phyloP scores from a whole-genome alignment of 2,888 invertebrate genomes.

The Drosophila subsilvestris region DNA sequence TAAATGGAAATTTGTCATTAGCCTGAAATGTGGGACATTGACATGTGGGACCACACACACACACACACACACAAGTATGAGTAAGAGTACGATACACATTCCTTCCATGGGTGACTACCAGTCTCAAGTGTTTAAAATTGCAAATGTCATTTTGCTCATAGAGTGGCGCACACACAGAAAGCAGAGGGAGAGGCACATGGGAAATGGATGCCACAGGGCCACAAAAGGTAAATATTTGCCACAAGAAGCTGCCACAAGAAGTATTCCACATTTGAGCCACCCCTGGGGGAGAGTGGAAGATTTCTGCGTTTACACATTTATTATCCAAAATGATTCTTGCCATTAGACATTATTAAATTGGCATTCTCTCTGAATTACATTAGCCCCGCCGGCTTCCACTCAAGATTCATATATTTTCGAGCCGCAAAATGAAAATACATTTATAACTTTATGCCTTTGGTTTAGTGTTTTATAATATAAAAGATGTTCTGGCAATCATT shows the following conservation, averaged over 20 bases:
- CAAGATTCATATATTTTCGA: background rate
- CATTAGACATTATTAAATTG: conserved; percentile 82
- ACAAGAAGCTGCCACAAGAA: conserved; percentile 52
- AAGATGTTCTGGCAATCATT: too few relatives aligned
- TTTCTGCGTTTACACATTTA: conserved; percentile 71
- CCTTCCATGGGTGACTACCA: conserved; percentile 45
- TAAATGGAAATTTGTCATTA: conserved; percentile 72
- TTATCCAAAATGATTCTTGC: conserved; percentile 79
- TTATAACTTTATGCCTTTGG: background rate
- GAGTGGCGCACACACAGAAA: conserved; percentile 4
- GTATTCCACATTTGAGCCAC: conserved; percentile 11
- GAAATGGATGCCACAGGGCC: conserved; percentile 45
- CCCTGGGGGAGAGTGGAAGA: conserved; percentile 4
- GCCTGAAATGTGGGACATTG: conserved; percentile 50
- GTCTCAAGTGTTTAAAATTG: conserved; percentile 78
- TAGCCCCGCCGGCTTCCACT: conserved; percentile 39
- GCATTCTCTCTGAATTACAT: conserved; percentile 74
- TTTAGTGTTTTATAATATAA: background rate
- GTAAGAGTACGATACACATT: conserved; percentile 4
- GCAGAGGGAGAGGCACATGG: conserved; percentile 4
- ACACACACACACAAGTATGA: conserved; percentile 1
- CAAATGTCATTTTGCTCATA: conserved; percentile 78
- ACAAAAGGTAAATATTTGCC: conserved; percentile 74
- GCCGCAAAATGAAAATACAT: background rate
- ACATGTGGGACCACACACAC: conserved; percentile 30